Conservation (phyloP, 2,888 invertebrate species). For the Hyposoter dolosus region DNA sequence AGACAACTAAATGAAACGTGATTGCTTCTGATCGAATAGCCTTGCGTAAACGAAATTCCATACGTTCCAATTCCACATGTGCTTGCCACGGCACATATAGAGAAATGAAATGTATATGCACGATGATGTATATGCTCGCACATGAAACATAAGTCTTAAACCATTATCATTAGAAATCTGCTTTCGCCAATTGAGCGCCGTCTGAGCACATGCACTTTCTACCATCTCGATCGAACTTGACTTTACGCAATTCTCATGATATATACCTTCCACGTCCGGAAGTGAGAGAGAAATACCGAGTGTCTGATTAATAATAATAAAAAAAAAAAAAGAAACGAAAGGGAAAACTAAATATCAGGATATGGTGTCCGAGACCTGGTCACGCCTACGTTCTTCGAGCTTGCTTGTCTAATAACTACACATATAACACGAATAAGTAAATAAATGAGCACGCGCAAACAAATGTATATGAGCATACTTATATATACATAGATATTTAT, state of each 20-base stretch:
- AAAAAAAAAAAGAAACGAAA: slow-evolving; percentile 16
- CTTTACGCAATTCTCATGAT: slow-evolving; percentile 70
- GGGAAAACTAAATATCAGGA: slow-evolving; percentile 32
- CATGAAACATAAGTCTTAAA: slow-evolving; percentile 25
- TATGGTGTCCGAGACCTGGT: slow-evolving; percentile 53
- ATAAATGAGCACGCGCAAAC: background rate
- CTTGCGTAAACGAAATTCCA: slow-evolving; percentile 43
- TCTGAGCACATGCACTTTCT: slow-evolving; percentile 70
- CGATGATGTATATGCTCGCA: slow-evolving; percentile 4
- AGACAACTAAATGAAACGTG: slow-evolving; percentile 46
- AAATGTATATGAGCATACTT: background rate
- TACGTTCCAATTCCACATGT: slow-evolving; percentile 7
- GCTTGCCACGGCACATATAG: slow-evolving; percentile 20
- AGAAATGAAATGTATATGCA: slow-evolving; percentile 28
- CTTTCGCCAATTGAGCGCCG: slow-evolving; percentile 63
- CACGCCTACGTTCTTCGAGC: slow-evolving; percentile 54
- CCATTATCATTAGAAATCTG: slow-evolving; percentile 70
- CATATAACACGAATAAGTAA: slow-evolving; percentile 26
- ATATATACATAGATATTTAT: background rate
- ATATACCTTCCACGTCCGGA: slow-evolving; percentile 40
- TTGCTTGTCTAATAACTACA: slow-evolving; percentile 22
- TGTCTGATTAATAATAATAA: background rate
- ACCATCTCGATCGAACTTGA: slow-evolving; percentile 72
- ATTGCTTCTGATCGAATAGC: slow-evolving; percentile 38
- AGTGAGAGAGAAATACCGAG: slow-evolving; percentile 5